Evolutionary conservation across 2,113 vertebrate species (phyloP), one percentile per base, ranked within the genome.

Genomic region (Lophochroa leadbeateri): DNA sequence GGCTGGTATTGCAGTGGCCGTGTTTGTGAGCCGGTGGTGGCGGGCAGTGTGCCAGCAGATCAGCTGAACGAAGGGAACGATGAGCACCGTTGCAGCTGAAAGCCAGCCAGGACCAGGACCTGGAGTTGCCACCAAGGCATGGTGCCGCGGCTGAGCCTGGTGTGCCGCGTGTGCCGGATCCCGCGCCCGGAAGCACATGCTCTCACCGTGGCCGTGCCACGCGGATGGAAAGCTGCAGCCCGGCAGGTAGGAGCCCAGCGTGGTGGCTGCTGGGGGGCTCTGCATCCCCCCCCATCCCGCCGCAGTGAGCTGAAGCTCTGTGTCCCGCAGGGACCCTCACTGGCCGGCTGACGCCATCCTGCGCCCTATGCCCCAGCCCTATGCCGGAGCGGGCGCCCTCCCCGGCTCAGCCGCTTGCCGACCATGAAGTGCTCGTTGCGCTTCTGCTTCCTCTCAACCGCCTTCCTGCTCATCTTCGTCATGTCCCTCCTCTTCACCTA

Each of bases 401-500:
- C 79, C 91, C 17, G 72, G 43, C 89, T 90, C 41, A 39, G 93
- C 87, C 71, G 70, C 90, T 91, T 20, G 43, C 85, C 16, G 37
- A 97, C 97, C 96, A 98, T 98, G 98, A 99, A 99, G 98, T 99
- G 99, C 97, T 99, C 99, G 14, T 96, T 99, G 92, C 98, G 99
- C 80, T 97, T 99, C 86, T 99, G 99, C 98, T 98, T 99, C 86
- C 98, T 99, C 80, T 98, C 99, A 1, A 98, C 98, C 28, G 99
- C 98, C 64, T 98, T 99, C 95, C 98, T 98, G 41, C 98, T 99
- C 52, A 95, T 99, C 94, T 99, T 99, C 67, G 95, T 99, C 97
- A 99, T 99, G 97, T 99, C 99, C 3, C 98, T 99, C 69, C 99
- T 99, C 91, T 99, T 99, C 97, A 99, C 99, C 60, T 98, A 98